These are phyloP conservation scores for Scyliorhinus canicula DNA, from an alignment of 2,797 vertebrate species.

Conservation along the genomic window DNA sequence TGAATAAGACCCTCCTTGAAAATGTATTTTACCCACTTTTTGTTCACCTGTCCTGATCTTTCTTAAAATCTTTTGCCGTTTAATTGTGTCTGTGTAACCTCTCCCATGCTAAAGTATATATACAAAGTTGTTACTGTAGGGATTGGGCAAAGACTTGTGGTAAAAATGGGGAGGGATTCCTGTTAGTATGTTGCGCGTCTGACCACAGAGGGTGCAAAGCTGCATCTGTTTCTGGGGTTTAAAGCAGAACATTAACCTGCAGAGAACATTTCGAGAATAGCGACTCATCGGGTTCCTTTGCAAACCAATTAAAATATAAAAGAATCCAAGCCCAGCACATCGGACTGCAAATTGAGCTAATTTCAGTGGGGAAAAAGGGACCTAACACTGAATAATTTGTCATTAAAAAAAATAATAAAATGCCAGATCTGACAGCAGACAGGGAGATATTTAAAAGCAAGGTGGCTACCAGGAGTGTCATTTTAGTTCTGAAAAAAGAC, in stretches of 20 bases:
- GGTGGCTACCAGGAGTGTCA: neutral
- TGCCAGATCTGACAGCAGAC: neutral
- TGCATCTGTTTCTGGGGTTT: neutral
- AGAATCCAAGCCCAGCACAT: neutral
- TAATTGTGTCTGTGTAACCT: neutral
- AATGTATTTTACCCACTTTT: neutral
- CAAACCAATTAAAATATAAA: neutral
- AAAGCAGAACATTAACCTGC: neutral
- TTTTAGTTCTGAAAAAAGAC: neutral
- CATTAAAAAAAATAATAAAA: neutral
- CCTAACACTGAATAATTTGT: neutral
- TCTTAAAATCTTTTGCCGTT: neutral
- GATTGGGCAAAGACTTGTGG: neutral
- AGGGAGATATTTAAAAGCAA: neutral
- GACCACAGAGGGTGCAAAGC: neutral
- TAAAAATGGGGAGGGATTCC: neutral
- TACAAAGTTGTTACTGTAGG: neutral
- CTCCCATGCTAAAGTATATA: too few species aligned
- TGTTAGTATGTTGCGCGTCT: neutral
- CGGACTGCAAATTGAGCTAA: neutral
- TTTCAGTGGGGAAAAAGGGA: neutral
- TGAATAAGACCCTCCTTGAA: neutral
- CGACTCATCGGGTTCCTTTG: neutral
- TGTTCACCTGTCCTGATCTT: neutral
- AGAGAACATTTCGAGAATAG: neutral